Evolutionary conservation across 2,113 vertebrate genomes (phyloP), one percentile per base, ranked within the genome.

Genomic region (Vanacampus margaritifer): DNA sequence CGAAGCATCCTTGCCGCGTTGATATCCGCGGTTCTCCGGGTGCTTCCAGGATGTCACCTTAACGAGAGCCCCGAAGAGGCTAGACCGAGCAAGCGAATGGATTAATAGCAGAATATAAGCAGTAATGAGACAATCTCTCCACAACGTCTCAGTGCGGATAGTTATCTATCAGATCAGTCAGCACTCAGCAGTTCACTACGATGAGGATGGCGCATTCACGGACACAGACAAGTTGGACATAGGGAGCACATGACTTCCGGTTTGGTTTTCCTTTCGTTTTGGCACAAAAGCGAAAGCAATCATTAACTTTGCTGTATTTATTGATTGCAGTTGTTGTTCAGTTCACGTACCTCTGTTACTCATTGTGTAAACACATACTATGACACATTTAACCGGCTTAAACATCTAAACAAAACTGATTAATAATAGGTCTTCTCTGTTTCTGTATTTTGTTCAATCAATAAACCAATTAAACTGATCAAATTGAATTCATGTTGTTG

Each of bases 1-100:
- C 78, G 85, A 86, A 91, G 84, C 90, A 87, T 77, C 90, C 92
- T 78, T 91, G 87, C 66, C 84, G 88, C 64, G 90, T 90, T 24
- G 90, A 88, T 79, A 90, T 90, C 82, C 89, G 88, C 84, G 90
- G 79, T 84, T 82, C 86, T 68, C 67, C 86, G 21, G 84, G 74
- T 70, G 70, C 87, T 87, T 93, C 92, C 89, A 92, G 91, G 82
- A 72, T 91, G 75, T 45, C 67, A 82, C 69, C 14, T 39, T 58
- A 5, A 59, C 28, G 24, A n/a, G 65, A 43, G 78, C 75, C 80
- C 56, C 69, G 48, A 53, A 36, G 57, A 69, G 86, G 82, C 84
- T 71, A 37, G 65, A n/a, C 12, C 71, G n/a, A n/a, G n/a, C n/a
- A 53, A 39, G 24, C 39, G 16, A 46, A 45, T 14, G 39, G 39